Evolutionary conservation across 2,888 invertebrate species (phyloP), one percentile per base, ranked within the genome.

Genomic region (Onchidella celtica): DNA sequence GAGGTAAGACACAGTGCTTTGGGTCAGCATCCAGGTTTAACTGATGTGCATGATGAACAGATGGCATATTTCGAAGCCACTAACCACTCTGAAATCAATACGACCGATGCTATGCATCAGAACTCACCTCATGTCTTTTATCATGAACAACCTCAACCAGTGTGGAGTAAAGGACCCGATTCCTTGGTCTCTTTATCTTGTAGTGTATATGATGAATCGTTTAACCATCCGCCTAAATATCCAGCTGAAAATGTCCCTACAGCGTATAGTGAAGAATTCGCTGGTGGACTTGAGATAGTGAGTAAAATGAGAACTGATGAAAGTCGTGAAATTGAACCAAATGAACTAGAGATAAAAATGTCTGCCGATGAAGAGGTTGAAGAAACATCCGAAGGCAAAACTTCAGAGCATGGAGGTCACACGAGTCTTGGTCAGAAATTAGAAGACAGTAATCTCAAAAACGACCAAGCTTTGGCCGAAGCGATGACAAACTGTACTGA

Each of bases 191-290:
- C 66, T 6, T 17, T 6, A 21, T 29, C 17, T 2, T 9, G 59
- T n/a, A 29, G n/a, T 14, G 24, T 59, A 0, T 38, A 36, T 34
- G 61, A 78, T 38, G 78, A 78, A 38, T 78, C 78, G 3, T 78
- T 78, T 11, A 78, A 69, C 38, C 69, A 69, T n/a, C 78, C 78
- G 17, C 68, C 78, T 3, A 69, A 78, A 40, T 69, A 69, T n/a
- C 2, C 27, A 1, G 61, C 4, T 61, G 61, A 61, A 61, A 61
- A 61, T 61, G n/a, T 24, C n/a, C 61, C 21, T 24, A n/a, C n/a
- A 61, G 61, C n/a, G 47, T n/a, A n/a, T 55, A 17, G 9, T 17
- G 55, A 55, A 14, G 55, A 55, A 14, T 9, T 55, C 17, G 55
- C 17, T 55, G 55, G 17, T 55, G 55, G 55, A 55, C 55, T 14